These are phyloP conservation scores for Onychostruthus taczanowskii DNA, from an alignment of 2,113 vertebrate genomes.

Conservation along the genomic window DNA sequence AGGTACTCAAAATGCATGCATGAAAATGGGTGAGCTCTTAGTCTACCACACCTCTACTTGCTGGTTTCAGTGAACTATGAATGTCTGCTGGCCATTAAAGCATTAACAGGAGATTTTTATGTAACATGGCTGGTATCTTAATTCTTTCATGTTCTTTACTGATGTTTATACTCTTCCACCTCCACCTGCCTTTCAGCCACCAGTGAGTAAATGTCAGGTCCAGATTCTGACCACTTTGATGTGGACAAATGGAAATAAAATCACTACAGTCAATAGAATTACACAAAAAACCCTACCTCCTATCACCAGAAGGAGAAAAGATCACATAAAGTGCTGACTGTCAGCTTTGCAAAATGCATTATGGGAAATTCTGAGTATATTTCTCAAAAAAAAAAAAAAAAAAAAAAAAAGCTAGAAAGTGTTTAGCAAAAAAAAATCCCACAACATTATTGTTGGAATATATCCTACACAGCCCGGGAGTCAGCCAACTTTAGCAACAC, in stretches of 20 bases:
- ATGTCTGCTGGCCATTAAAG: neutral
- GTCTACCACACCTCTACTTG: neutral
- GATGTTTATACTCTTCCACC: neutral
- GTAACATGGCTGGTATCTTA: neutral
- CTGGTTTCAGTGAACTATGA: neutral
- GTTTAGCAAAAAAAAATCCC: neutral
- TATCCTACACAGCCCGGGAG: neutral
- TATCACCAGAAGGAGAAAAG: neutral
- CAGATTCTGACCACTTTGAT: neutral
- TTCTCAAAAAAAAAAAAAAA: neutral
- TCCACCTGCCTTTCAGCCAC: neutral
- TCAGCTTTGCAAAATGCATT: neutral
- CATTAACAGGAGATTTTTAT: neutral
- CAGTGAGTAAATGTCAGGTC: neutral
- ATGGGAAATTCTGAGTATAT: neutral
- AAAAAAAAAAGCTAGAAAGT: neutral
- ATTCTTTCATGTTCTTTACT: neutral
- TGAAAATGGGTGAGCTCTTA: neutral
- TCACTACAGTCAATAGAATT: neutral
- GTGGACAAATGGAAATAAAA: neutral
- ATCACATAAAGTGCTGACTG: neutral
- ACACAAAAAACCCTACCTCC: neutral
- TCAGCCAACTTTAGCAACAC: slow-evolving; percentile 32
- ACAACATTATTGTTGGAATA: neutral
- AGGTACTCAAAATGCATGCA: neutral